Base-by-base conservation (phyloP, 2,888 invertebrate species). In the Selenia dentaria region DNA sequence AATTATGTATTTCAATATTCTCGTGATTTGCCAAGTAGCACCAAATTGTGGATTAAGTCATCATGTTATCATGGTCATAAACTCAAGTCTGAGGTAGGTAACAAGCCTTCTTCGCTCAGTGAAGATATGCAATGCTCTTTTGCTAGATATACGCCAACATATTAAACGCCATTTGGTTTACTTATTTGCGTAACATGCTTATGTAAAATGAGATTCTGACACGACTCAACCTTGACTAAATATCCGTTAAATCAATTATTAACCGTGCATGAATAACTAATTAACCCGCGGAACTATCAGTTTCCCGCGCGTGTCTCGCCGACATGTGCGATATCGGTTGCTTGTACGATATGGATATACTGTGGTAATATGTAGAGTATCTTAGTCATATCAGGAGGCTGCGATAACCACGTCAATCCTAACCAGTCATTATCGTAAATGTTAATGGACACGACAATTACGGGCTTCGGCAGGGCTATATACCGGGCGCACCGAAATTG, bases 391-490 rank as follows among this genome's bases (percentile, higher is more conserved):
- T 78, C 79, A 8, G 62, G 64, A 44, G 43, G 72, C 67, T 57
- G 66, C 69, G 76, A 81, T 83, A 80, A 70, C 71, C 60, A 62
- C 78, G 78, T 87, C 84, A 85, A 87, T 83, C 83, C 80, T 73
- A 76, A 81, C 82, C 77, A 72, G 73, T 74, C 79, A 82, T 85
- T 86, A 84, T 84, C 88, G 84, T 89, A 88, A 90, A 89, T 80
- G 84, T 85, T 90, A 89, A 89, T 85, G 86, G 80, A 71, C 68
- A 76, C 69, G 79, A 80, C 86, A 83, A 88, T 88, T 87, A 88
- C 84, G 70, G 71, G 62, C 68, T 70, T 68, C 68, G 68, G 65
- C 69, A 62, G 60, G 76, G 79, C 79, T 78, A 11, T 36, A 69
- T 32, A 68, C 72, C 70, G 72, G 71, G 71, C 75, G 72, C 64